Conservation (phyloP, 2,888 invertebrate species). For the Rhopalosiphum nymphaeae region DNA sequence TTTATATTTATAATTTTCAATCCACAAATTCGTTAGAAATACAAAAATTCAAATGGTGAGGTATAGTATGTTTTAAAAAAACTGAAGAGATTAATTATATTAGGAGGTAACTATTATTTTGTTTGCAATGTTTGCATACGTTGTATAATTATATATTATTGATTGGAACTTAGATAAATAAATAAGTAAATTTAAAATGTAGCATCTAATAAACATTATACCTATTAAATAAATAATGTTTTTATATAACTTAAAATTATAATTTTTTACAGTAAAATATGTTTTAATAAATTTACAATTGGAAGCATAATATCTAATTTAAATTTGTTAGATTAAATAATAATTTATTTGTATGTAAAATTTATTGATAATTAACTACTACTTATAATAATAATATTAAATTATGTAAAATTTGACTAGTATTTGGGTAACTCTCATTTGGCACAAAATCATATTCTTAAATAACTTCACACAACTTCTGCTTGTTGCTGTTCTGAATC, state of each 20-base stretch:
- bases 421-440: background rate
- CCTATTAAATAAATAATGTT: background rate
- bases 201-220: background rate
- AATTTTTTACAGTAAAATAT: background rate
- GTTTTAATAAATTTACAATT: background rate
- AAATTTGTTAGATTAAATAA: background rate
- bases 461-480: slow-evolving; percentile 33
- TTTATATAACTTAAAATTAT: background rate
- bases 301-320: background rate
- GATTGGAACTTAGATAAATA: slow-evolving; percentile 11
- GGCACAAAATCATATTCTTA: slow-evolving; percentile 5
- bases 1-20: no score
- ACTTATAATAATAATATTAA: slow-evolving; percentile 23
- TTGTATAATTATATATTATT: background rate
- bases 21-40: no score
- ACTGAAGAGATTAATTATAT: no score
- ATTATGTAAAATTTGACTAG: slow-evolving; percentile 29
- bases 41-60: no score
- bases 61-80: no score
- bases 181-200: background rate
- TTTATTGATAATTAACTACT: background rate
- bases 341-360: background rate
- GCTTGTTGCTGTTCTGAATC: slow-evolving; percentile 33
- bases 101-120: background rate
- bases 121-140: background rate